Evolutionary conservation across 2,888 invertebrate genomes (phyloP).

Genomic region (Halocaridina rubra): DNA sequence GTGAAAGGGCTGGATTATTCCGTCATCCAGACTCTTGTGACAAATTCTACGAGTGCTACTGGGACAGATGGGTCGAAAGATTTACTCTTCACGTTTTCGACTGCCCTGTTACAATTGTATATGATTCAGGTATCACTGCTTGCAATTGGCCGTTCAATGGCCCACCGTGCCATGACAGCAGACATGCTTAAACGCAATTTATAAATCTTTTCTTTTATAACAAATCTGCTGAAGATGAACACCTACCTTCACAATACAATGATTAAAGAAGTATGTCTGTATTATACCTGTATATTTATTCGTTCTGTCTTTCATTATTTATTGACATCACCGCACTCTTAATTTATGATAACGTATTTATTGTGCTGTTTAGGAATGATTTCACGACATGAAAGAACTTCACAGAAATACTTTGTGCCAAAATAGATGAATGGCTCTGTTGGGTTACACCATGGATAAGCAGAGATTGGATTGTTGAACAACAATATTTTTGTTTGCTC

Average conservation of each 20-base stretch:
- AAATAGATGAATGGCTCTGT: too few species aligned
- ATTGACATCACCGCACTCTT: not conserved
- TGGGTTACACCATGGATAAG: too few species aligned
- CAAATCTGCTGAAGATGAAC: too few species aligned
- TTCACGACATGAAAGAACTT: too few species aligned
- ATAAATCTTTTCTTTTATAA: too few species aligned
- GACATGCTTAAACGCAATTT: not conserved
- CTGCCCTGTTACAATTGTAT: conserved; percentile 82
- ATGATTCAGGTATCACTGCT: conserved; percentile 80
- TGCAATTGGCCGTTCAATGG: conserved; percentile 87
- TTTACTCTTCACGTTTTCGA: conserved; percentile 82
- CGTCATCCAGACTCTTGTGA: conserved; percentile 82
- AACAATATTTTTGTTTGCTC: too few species aligned
- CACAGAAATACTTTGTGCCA: too few species aligned
- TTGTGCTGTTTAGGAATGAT: too few species aligned
- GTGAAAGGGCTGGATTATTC: conserved; percentile 73
- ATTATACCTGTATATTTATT: not conserved
- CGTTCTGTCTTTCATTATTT: not conserved
- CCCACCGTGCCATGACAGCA: conserved; percentile 76
- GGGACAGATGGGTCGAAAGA: conserved; percentile 81
- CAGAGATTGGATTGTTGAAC: too few species aligned
- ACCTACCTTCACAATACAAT: too few species aligned
- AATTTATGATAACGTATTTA: not conserved
- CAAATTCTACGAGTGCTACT: conserved; percentile 85
- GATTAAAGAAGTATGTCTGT: too few species aligned